phyloP scores from a whole-genome alignment of 2,113 vertebrate species.

The Lucifuga dentata region DNA sequence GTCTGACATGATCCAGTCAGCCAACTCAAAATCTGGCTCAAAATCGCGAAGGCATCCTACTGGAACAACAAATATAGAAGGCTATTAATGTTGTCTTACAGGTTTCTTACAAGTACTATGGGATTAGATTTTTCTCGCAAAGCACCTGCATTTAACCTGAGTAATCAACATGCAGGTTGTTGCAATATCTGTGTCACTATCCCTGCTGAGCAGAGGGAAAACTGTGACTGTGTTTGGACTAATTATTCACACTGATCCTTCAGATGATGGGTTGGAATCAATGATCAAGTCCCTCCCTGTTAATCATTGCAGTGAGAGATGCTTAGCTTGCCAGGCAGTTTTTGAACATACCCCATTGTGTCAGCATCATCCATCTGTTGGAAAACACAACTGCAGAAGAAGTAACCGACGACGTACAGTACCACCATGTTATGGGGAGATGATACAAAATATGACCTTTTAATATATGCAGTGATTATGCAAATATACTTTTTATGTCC shows the following conservation, averaged over 20 bases:
- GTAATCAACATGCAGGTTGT: neutral
- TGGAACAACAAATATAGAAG: too few species aligned
- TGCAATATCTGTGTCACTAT: constrained; percentile 4
- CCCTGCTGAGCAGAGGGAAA: constrained; percentile 7
- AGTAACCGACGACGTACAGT: too few species aligned
- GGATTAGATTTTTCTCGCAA: neutral
- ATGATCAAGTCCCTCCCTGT: neutral
- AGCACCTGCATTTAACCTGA: neutral
- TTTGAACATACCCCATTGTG: neutral
- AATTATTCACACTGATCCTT: constrained; percentile 16
- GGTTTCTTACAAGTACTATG: too few species aligned
- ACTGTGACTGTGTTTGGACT: neutral
- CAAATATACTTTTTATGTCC: constrained; percentile 29
- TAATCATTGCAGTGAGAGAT: neutral
- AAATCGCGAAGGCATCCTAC: too few species aligned
- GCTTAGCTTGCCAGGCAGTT: neutral
- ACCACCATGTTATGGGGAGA: neutral
- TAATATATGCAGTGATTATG: constrained; percentile 29
- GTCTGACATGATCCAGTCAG: too few species aligned
- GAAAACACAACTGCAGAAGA: neutral
- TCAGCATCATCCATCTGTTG: constrained; percentile 7
- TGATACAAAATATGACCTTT: constrained; percentile 47
- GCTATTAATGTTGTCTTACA: too few species aligned
- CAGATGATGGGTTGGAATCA: constrained; percentile 4
- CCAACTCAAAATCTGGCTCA: too few species aligned